phyloP scores from a whole-genome alignment of 2,113 vertebrate species.

The Pica pica region DNA sequence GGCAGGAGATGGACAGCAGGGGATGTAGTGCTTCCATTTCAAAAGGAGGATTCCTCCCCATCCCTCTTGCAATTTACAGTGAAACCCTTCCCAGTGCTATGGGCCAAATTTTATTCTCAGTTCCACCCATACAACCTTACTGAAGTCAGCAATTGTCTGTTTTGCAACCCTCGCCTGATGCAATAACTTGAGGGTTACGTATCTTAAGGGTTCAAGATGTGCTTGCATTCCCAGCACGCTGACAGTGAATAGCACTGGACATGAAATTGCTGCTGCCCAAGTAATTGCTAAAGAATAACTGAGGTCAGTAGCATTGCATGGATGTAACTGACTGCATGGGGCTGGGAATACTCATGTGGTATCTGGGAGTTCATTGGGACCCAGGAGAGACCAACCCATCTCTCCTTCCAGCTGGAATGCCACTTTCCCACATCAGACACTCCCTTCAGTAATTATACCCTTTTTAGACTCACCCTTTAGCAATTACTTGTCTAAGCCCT shows the following conservation, averaged over 20 bases:
- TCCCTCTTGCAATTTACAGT: background rate
- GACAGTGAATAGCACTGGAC: background rate
- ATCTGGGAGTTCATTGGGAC: background rate
- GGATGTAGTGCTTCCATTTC: background rate
- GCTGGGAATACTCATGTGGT: fast-evolving
- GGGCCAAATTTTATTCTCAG: constrained; percentile 26
- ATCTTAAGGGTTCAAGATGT: background rate
- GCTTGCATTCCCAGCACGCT: background rate
- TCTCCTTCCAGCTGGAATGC: constrained; percentile 6
- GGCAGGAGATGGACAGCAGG: background rate
- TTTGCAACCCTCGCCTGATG: constrained; percentile 51
- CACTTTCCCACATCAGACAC: constrained; percentile 54
- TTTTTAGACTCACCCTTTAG: constrained; percentile 38
- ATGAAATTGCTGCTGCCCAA: background rate
- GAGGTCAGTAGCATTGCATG: background rate
- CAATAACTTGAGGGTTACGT: background rate
- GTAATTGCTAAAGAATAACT: background rate
- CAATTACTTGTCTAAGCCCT: constrained; percentile 27
- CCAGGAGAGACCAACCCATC: background rate
- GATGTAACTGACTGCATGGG: background rate
- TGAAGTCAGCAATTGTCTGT: constrained; percentile 53
- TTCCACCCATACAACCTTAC: constrained; percentile 45
- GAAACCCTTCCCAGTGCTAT: constrained; percentile 5
- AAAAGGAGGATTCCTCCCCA: background rate
- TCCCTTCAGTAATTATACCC: constrained; percentile 53